phyloP scores from a whole-genome alignment of 2,797 vertebrate species.

The Pelochelys cantorii region DNA sequence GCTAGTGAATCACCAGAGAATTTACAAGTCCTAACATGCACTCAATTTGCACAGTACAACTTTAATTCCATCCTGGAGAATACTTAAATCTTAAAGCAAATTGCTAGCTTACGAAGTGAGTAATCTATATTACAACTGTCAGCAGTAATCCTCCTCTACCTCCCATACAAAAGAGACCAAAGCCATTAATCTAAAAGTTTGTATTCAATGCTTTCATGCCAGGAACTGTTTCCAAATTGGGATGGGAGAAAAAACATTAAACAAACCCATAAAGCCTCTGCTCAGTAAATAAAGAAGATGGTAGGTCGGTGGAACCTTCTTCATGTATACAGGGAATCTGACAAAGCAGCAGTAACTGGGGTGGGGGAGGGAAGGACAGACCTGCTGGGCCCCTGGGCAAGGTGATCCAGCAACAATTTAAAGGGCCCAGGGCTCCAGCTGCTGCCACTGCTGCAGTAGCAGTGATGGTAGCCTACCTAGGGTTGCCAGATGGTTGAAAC shows the following conservation, averaged over 20 bases:
- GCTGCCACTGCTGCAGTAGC: too few relatives aligned
- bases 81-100: conserved; percentile 59
- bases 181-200: conserved; percentile 1
- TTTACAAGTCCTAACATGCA: conserved; percentile 28
- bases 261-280: not conserved
- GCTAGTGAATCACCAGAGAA: not conserved
- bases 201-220: not conserved
- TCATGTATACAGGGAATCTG: not conserved
- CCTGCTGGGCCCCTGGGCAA: too few relatives aligned
- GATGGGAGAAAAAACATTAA: conserved; percentile 11
- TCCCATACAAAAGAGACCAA: not conserved
- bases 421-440: too few relatives aligned
- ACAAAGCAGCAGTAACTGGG: not conserved
- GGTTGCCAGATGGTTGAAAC: too few relatives aligned
- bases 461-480: too few relatives aligned
- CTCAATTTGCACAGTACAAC: conserved; percentile 44
- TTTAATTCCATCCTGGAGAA: conserved; percentile 46
- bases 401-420: too few relatives aligned
- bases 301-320: not conserved
- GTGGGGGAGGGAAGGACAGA: too few relatives aligned
- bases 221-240: conserved; percentile 31
- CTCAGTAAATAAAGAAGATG: not conserved
- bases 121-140: not conserved
- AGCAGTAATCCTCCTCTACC: not conserved
- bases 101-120: not conserved